Percentiles rank a stretch among this genome's conserved stretches.
Conservation (phyloP, 1,140 invertebrate species). For the Drepana arcuata region DNA sequence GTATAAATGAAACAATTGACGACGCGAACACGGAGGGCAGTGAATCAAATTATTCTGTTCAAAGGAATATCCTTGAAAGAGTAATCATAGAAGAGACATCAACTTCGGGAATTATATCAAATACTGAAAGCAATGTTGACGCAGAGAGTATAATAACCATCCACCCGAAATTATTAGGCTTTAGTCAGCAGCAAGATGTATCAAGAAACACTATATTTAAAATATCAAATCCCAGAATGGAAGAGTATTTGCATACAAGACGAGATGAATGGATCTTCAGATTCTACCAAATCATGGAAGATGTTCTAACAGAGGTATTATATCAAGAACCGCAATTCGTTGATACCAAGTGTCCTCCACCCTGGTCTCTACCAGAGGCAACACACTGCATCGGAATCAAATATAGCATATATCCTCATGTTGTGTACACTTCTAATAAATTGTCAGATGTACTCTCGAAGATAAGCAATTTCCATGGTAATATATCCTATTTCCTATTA, state of each 20-base stretch:
- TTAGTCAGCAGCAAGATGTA: constrained; percentile 1
- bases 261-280: constrained; percentile 48
- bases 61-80: constrained; percentile 5
- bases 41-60: constrained; percentile 8
- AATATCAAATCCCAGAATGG: constrained; percentile 31
- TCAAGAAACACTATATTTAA: constrained; percentile 38
- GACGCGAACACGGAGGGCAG: constrained; percentile 4
- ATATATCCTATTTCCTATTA: no score
- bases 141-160: constrained; percentile 6
- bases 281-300: constrained; percentile 59
- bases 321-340: constrained; percentile 20
- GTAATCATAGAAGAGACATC: constrained; percentile 23
- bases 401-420: constrained; percentile 21
- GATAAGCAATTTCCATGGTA: constrained; percentile 36
- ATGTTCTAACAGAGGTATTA: constrained; percentile 38
- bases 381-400: constrained; percentile 34
- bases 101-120: constrained; percentile 22
- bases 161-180: constrained; percentile 1
- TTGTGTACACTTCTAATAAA: constrained; percentile 33
- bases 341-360: constrained; percentile 24
- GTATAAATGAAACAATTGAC: constrained; percentile 1
- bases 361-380: constrained; percentile 48
- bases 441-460: constrained; percentile 28
- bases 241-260: constrained; percentile 30
- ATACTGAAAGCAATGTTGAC: constrained; percentile 17